Evolutionary conservation across 2,113 vertebrate genomes (phyloP).

Genomic region (Zapornia atra): DNA sequence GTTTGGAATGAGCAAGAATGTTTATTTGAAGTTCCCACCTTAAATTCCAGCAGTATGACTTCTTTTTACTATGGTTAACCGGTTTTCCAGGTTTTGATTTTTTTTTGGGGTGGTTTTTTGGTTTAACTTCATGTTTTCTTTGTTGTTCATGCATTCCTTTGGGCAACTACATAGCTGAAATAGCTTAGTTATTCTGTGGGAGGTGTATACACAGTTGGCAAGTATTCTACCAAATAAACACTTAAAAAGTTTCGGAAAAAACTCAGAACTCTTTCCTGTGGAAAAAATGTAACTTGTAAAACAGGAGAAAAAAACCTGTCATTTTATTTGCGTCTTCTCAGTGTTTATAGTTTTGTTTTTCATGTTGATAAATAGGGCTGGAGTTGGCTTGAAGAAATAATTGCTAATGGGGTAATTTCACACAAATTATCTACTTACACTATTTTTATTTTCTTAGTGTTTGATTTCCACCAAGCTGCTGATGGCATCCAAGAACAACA

Average conservation of each 20-base stretch:
- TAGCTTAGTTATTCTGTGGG: background rate
- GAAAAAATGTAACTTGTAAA: background rate
- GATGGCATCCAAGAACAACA: conserved; percentile 96
- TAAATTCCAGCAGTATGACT: background rate
- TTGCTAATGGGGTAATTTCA: background rate
- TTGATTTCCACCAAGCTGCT: conserved; percentile 99
- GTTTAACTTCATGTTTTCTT: background rate
- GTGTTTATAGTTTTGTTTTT: background rate
- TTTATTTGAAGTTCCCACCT: background rate
- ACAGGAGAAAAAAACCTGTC: background rate
- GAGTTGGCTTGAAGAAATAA: background rate
- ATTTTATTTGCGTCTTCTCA: background rate
- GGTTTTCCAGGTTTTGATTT: background rate
- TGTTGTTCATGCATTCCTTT: background rate
- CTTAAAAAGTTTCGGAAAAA: background rate
- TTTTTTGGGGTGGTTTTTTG: too few relatives aligned
- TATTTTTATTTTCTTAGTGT: conserved; percentile 83
- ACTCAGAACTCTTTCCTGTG: background rate
- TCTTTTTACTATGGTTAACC: background rate
- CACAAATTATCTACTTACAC: background rate
- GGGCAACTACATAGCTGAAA: background rate
- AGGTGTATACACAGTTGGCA: background rate
- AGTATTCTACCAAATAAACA: background rate
- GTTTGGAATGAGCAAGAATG: background rate
- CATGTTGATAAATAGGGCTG: background rate